A percentile compares a stretch with the other conserved stretches of the same genome.
phyloP scores from a whole-genome alignment of 2,888 invertebrate species.

The Rhingia rostrata region DNA sequence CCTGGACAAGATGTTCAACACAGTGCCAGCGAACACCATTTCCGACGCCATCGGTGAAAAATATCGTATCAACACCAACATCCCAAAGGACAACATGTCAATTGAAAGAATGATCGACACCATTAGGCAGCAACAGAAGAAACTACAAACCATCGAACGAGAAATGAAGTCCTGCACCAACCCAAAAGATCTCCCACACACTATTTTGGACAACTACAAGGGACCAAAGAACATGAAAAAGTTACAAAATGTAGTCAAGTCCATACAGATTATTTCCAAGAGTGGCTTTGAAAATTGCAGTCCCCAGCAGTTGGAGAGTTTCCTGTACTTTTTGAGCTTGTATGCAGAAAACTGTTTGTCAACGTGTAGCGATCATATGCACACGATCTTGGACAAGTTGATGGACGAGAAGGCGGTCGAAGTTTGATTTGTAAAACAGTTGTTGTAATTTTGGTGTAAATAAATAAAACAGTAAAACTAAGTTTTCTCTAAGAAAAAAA shows the following conservation, averaged over 20 bases:
- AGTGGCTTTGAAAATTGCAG: constrained; percentile 78
- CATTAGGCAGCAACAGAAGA: constrained; percentile 77
- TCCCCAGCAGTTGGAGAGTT: constrained; percentile 78
- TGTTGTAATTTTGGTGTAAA: not conserved
- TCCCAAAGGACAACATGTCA: constrained; percentile 57
- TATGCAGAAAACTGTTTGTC: constrained; percentile 79
- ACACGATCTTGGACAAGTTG: constrained; percentile 78
- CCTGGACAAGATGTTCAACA: constrained; percentile 78
- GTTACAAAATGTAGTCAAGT: constrained; percentile 76
- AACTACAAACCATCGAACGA: constrained; percentile 77
- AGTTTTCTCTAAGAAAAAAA: not conserved
- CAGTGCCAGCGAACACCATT: constrained; percentile 39
- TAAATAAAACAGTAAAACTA: not conserved
- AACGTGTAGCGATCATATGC: constrained; percentile 79
- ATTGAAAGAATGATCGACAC: constrained; percentile 78
- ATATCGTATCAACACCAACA: not conserved
- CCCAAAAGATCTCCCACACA: constrained; percentile 69
- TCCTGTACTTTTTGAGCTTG: constrained; percentile 78
- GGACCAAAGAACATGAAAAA: constrained; percentile 77
- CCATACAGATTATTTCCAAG: constrained; percentile 78
- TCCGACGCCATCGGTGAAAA: constrained; percentile 18
- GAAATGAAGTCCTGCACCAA: constrained; percentile 76
- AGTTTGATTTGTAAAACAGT: constrained; percentile 68
- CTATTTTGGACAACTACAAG: constrained; percentile 75
- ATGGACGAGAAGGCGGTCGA: constrained; percentile 75